phyloP scores from a whole-genome alignment of 1,140 invertebrate species.

The Rhagoletis zephyria region DNA sequence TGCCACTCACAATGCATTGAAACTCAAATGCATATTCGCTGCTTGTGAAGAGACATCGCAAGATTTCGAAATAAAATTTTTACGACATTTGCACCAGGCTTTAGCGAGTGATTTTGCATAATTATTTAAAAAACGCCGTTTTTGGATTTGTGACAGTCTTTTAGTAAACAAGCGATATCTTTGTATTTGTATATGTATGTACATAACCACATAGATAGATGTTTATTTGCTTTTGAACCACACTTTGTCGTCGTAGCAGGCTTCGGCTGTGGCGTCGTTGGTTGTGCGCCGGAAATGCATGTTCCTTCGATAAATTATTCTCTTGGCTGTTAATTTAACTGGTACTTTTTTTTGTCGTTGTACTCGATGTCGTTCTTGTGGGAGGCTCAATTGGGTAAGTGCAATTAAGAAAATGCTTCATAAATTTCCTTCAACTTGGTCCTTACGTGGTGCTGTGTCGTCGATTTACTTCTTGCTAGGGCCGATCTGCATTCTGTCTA shows the following conservation, averaged over 20 bases:
- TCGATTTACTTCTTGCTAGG: too few species aligned
- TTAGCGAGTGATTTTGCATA: too few species aligned
- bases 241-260: neutral
- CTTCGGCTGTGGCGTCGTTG: neutral
- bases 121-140: too few species aligned
- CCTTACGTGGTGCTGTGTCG: slow-evolving; percentile 32
- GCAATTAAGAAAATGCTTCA: slow-evolving; percentile 73
- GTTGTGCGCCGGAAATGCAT: slow-evolving; percentile 62
- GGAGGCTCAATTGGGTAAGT: slow-evolving; percentile 64
- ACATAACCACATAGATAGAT: too few species aligned
- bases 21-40: too few species aligned
- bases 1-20: too few species aligned
- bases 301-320: slow-evolving; percentile 73
- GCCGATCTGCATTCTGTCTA: neutral
- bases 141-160: neutral
- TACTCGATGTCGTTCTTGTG: neutral
- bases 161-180: too few species aligned
- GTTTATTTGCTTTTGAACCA: too few species aligned
- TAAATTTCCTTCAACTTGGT: slow-evolving; percentile 69
- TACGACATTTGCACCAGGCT: too few species aligned
- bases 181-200: too few species aligned
- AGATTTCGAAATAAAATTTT: too few species aligned
- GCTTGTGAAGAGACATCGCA: too few species aligned
- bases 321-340: slow-evolving; percentile 54
- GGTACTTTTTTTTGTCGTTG: slow-evolving; percentile 24